Evolutionary conservation across 2,888 invertebrate species (phyloP).

Genomic region (Clepsis dumicolana): DNA sequence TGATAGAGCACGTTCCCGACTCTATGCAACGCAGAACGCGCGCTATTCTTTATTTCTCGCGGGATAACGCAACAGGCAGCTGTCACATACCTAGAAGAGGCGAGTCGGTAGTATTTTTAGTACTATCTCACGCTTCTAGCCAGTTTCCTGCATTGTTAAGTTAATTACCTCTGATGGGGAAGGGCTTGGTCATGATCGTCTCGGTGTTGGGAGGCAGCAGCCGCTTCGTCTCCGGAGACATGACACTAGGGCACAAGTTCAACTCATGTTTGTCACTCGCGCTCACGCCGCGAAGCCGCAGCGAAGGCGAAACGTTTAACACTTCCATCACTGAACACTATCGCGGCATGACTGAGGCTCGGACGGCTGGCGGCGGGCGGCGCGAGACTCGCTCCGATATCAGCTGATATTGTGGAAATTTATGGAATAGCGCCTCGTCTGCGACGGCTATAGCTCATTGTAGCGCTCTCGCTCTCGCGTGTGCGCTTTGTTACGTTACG

Average conservation of each 20-base stretch:
- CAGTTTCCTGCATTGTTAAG: slow-evolving; percentile 45
- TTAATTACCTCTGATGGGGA: slow-evolving; percentile 91
- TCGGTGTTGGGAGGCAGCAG: slow-evolving; percentile 92
- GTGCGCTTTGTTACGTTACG: slow-evolving; percentile 30
- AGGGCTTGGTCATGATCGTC: slow-evolving; percentile 95
- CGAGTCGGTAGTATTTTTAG: slow-evolving; percentile 64
- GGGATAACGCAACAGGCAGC: slow-evolving; percentile 51
- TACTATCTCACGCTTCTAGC: slow-evolving; percentile 50
- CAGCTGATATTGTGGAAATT: slow-evolving; percentile 62
- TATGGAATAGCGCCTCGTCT: slow-evolving; percentile 44
- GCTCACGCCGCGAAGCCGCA: slow-evolving; percentile 80
- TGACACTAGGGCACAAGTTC: slow-evolving; percentile 89
- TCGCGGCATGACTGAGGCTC: slow-evolving; percentile 73
- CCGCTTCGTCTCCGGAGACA: slow-evolving; percentile 89
- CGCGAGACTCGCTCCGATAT: slow-evolving; percentile 50
- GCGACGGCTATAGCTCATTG: slow-evolving; percentile 33
- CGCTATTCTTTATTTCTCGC: slow-evolving; percentile 49
- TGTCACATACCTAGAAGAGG: slow-evolving; percentile 53
- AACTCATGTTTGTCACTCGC: slow-evolving; percentile 83
- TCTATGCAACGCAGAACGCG: slow-evolving; percentile 21
- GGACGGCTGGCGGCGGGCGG: slow-evolving; percentile 26
- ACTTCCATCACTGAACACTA: slow-evolving; percentile 76
- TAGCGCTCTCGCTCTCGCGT: slow-evolving; percentile 38
- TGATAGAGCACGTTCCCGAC: neutral
- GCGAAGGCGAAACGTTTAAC: slow-evolving; percentile 75